These are phyloP conservation scores for Andrena bicolor DNA, from an alignment of 2,888 invertebrate species.

Conservation along the genomic window DNA sequence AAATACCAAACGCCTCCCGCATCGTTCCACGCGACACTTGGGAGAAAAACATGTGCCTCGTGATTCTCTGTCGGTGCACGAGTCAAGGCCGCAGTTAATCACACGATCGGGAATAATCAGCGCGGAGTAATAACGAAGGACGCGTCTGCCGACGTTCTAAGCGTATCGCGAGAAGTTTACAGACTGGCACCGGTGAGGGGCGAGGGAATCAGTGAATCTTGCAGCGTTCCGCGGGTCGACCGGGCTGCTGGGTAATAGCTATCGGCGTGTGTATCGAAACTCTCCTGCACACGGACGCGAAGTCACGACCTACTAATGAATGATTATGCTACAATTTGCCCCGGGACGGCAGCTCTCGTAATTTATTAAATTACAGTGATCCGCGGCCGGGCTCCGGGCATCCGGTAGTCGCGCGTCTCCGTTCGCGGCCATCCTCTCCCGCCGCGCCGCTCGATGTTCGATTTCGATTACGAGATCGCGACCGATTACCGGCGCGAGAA, in stretches of 20 bases:
- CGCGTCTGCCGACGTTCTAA: background rate
- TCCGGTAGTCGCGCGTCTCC: slow-evolving; percentile 78
- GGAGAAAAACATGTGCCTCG: background rate
- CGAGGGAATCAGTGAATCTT: slow-evolving; percentile 10
- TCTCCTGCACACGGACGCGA: slow-evolving; percentile 72
- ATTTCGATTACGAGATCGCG: slow-evolving; percentile 65
- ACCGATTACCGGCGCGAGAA: slow-evolving; percentile 31
- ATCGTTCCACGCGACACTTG: background rate
- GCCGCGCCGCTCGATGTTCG: slow-evolving; percentile 61
- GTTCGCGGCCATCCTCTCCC: slow-evolving; percentile 60
- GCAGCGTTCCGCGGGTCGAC: slow-evolving; percentile 15
- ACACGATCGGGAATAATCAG: background rate
- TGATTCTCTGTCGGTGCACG: background rate
- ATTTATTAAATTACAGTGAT: slow-evolving; percentile 85
- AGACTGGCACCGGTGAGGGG: too few relatives aligned
- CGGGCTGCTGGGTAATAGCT: slow-evolving; percentile 41
- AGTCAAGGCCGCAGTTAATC: background rate
- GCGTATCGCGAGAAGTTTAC: background rate
- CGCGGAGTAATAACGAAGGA: background rate
- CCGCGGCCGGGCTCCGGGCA: slow-evolving; percentile 76
- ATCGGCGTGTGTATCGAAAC: slow-evolving; percentile 47
- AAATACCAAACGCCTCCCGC: background rate
- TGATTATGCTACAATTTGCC: slow-evolving; percentile 84
- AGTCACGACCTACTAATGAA: slow-evolving; percentile 85
- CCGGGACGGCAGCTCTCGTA: slow-evolving; percentile 83